phyloP scores from a whole-genome alignment of 2,113 vertebrate genomes.

The Phaethornis superciliosus region DNA sequence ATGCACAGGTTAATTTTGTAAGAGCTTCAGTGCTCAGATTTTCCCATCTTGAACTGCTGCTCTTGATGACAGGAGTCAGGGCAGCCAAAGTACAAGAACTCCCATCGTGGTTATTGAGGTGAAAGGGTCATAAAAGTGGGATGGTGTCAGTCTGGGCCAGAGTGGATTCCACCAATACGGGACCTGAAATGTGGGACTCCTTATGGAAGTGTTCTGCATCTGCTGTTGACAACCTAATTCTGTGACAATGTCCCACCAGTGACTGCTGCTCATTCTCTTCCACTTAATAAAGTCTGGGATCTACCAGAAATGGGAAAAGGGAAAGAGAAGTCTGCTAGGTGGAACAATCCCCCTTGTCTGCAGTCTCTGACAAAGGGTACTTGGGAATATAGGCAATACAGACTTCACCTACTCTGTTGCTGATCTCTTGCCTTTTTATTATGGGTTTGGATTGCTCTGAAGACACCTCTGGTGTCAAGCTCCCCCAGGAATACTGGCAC shows the following conservation, averaged over 20 bases:
- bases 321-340: not conserved
- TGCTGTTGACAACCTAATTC: not conserved
- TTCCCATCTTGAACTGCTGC: not conserved
- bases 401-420: not conserved
- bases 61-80: not conserved
- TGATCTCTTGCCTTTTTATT: not conserved
- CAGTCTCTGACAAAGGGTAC: not conserved
- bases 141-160: not conserved
- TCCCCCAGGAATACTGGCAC: not conserved
- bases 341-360: not conserved
- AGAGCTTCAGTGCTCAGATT: not conserved
- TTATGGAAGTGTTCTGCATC: not conserved
- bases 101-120: not conserved
- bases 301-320: not conserved
- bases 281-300: not conserved
- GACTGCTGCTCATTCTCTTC: not conserved
- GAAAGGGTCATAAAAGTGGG: not conserved
- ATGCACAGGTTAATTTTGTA: not conserved
- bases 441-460: not conserved
- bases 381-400: not conserved
- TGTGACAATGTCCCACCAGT: not conserved
- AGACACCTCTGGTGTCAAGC: not conserved
- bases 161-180: fast-evolving
- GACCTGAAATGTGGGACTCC: not conserved
- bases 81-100: not conserved